Evolutionary conservation across 2,888 invertebrate species (phyloP), one percentile per base, ranked within the genome.

Genomic region (Synanthedon myopaeformis): DNA sequence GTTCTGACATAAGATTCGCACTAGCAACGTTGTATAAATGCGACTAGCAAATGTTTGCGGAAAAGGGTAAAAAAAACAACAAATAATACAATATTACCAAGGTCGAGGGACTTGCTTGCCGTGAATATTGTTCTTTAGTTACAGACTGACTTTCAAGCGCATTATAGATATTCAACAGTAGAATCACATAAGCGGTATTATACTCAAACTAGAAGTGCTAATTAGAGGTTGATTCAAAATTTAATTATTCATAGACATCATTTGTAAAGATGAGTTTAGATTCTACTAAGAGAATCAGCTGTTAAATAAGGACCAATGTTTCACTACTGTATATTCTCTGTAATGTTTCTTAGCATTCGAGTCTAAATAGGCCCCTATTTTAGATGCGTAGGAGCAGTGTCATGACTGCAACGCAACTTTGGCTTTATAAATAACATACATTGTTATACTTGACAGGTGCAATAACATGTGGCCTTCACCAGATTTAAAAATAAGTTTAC

Each of bases 21-120:
- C 64, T 59, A 70, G 66, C 62, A 61, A 62, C 66, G 67, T n/a
- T 11, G 45, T 13, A 45, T 13, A 45, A 14, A n/a, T 13, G 45
- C 45, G n/a, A 45, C 45, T 45, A n/a, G 45, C 14, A 45, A 45
- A 14, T 45, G 45, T 45, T 45, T 45, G 75, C 80, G 80, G 81
- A 83, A 83, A 82, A 75, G 70, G 68, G 69, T 62, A 71, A 73
- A 75, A n/a, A 79, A 81, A 75, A 65, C 62, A 68, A 71, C 71
- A 73, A 74, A 76, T 70, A 68, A 81, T 81, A 81, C 73, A 71
- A 74, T 74, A 70, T 69, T 59, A 58, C 73, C 82, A 85, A 86
- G 86, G 86, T 79, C 76, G 71, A 62, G 65, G 72, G 68, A 83
- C 76, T 72, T 71, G 84, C 70, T 85, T 65, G 74, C 84, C 84